These are phyloP conservation scores for Lordiphosa andalusiaca DNA, from an alignment of 2,888 invertebrate species.

Conservation along the genomic window DNA sequence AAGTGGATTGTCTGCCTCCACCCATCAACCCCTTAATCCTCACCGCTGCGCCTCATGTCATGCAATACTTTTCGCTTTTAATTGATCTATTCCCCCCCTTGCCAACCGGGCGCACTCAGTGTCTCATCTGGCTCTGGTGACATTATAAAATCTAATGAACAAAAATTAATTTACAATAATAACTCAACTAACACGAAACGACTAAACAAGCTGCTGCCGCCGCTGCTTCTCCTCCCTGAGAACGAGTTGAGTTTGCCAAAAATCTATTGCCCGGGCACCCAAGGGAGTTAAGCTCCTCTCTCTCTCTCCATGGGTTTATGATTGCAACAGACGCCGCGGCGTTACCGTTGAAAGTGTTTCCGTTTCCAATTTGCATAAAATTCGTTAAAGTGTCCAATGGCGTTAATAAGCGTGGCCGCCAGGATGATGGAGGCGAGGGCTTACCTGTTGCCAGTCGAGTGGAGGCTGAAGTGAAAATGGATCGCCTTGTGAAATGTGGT, in stretches of 20 bases:
- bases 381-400: constrained; percentile 68
- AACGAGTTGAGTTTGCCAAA: constrained; percentile 38
- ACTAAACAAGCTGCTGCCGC: constrained; percentile 55
- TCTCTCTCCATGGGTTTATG: constrained; percentile 32
- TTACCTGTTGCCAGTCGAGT: constrained; percentile 67
- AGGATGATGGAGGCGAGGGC: constrained; percentile 18
- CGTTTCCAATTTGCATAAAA: constrained; percentile 80
- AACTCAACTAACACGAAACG: constrained; percentile 71
- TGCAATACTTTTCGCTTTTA: constrained; percentile 6
- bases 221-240: constrained; percentile 31
- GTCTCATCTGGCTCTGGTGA: constrained; percentile 57
- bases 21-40: too few species aligned
- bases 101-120: constrained; percentile 9
- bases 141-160: constrained; percentile 76
- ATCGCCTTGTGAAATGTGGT: constrained; percentile 76
- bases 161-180: constrained; percentile 79
- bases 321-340: constrained; percentile 36
- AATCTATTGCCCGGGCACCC: constrained; percentile 26
- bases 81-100: constrained; percentile 7
- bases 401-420: constrained; percentile 66
- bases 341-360: constrained; percentile 71
- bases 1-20: too few species aligned
- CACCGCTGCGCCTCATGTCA: not conserved
- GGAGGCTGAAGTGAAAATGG: constrained; percentile 66
- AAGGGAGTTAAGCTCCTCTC: constrained; percentile 19